Base-by-base conservation (phyloP, 1,140 invertebrate species). In the Tetramorium parvispinum region DNA sequence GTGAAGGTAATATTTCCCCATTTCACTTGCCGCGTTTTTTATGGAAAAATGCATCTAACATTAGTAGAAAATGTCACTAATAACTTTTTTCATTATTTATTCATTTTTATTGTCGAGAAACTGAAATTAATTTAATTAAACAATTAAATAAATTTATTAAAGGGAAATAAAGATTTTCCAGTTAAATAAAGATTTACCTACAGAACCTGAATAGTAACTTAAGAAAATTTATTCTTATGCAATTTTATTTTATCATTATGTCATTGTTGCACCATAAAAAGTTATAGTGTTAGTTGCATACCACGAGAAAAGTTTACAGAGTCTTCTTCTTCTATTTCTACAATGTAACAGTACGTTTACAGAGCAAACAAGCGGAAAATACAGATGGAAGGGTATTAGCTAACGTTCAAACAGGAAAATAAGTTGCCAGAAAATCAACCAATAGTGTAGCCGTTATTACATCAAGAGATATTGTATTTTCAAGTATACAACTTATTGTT, bases 401-500 rank as follows among this genome's bases (percentile, higher is more conserved):
- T 78, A 63, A 77, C 10, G 11, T 21, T 53, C 7, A 16, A 61
- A 40, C 18, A 61, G 5, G 3, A 66, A 49, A 66, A 79, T 51
- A n/a, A 66, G 4, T 51, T n/a, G 3, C 11, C 7, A 16, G 32
- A 21, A 66, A 66, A 66, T 66, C 46, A 53, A 68, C 21, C 46
- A 37, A 43, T 79, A 66, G 7, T 55, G 21, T 4, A 18, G 16
- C 40, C 37, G 3, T 81, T 79, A 68, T 66, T 79, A 32, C 21
- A 53, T 66, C n/a, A 55, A 53, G 21, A 18, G n/a, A 24, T 68
- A 68, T 53, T 13, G 43, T 2, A n/a, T 55, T 55, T 70, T 81
- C 10, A 18, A 13, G n/a, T 63, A 37, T 82, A 73, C 37, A 11
- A 21, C 37, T 43, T 46, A 40, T 40, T 40, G 37, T 40, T 53